Conservation (phyloP, 92 coral and sea anemone species). For the Siderastrea radians region DNA sequence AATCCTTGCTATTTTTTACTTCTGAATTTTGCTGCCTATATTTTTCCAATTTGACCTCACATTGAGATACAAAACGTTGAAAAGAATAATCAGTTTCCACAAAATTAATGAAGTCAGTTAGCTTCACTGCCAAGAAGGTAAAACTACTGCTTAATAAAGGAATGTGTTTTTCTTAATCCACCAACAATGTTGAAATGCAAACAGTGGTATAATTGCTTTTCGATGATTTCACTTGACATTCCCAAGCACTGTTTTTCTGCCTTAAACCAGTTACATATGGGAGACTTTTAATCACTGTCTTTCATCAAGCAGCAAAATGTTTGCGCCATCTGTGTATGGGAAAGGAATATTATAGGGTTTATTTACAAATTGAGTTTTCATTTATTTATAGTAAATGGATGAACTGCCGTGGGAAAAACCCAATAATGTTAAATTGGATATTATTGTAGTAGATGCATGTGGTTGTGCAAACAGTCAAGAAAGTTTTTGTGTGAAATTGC, state of each 20-base stretch:
- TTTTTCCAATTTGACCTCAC: background rate
- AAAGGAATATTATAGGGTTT: background rate
- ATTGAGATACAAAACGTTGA: background rate
- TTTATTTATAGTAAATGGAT: background rate
- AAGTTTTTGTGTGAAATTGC: background rate
- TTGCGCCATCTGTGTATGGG: background rate
- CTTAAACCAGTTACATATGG: background rate
- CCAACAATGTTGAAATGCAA: constrained; percentile 9
- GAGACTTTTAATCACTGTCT: background rate
- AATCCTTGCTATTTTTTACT: background rate
- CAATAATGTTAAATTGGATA: background rate
- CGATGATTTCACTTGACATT: background rate
- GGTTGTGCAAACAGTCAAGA: background rate
- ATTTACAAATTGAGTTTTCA: background rate
- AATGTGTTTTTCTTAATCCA: constrained; percentile 31
- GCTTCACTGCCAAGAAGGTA: background rate
- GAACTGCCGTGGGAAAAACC: background rate
- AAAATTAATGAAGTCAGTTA: background rate
- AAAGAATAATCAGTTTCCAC: background rate
- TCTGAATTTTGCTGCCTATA: too few relatives aligned
- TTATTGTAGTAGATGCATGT: background rate
- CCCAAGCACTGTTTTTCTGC: background rate
- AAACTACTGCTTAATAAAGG: constrained; percentile 12
- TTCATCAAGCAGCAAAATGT: background rate
- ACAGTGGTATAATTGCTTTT: constrained; percentile 8